Evolutionary conservation across 2,888 invertebrate species (phyloP).

Genomic region (Mactromeris polynyma): DNA sequence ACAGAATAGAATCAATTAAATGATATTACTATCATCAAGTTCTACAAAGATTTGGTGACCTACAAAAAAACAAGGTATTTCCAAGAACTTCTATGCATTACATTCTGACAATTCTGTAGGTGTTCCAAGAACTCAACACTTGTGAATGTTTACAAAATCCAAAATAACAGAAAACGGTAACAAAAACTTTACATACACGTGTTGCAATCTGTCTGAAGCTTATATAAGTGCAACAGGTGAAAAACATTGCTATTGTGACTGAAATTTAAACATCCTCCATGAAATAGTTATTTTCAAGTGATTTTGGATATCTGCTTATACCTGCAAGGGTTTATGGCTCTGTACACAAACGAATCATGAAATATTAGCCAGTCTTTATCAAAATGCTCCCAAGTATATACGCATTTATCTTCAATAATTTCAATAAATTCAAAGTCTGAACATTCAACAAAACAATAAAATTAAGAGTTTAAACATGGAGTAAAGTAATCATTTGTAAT

Average conservation of each 20-base stretch:
- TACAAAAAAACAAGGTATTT: not conserved
- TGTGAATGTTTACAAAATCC: constrained; percentile 4
- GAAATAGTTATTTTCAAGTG: not conserved
- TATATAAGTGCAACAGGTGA: not conserved
- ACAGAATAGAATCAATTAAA: not conserved
- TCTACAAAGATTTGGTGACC: not conserved
- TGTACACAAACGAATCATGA: too few species aligned
- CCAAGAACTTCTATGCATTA: not conserved
- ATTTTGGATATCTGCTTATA: not conserved
- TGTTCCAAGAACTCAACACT: not conserved
- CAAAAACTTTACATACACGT: constrained; percentile 1
- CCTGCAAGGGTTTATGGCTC: not conserved
- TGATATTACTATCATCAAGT: not conserved
- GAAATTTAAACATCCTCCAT: constrained; percentile 3
- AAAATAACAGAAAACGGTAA: not conserved
- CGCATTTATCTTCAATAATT: too few species aligned
- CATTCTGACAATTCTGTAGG: not conserved
- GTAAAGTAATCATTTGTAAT: too few species aligned
- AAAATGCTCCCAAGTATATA: too few species aligned
- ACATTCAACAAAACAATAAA: not conserved
- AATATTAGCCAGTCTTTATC: too few species aligned
- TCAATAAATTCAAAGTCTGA: not conserved
- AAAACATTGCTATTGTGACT: not conserved
- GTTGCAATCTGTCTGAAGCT: not conserved
- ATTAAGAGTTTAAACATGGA: not conserved